Conservation (phyloP, 2,113 vertebrate genomes). For the Eulemur macaco region DNA sequence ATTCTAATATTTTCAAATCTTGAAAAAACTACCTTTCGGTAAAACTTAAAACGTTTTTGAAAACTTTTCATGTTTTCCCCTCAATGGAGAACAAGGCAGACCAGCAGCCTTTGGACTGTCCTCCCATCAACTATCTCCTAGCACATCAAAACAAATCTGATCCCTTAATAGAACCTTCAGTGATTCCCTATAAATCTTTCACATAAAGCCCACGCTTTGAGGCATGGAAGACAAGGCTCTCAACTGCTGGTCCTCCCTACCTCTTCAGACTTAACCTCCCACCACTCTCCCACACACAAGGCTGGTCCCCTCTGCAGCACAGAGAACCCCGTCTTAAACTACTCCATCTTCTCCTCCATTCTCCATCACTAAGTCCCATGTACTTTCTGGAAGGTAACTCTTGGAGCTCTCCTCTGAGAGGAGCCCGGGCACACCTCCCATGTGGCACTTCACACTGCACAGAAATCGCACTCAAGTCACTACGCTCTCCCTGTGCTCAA, state of each 20-base stretch:
- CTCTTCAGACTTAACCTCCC: too few relatives aligned
- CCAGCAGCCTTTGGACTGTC: not conserved
- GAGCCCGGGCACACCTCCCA: not conserved
- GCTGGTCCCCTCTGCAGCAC: not conserved
- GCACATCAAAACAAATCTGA: not conserved
- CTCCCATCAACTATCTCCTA: not conserved
- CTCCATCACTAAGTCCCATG: not conserved
- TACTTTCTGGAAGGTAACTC: not conserved
- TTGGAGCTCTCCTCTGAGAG: not conserved
- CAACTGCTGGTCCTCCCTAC: not conserved
- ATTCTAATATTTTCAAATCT: not conserved
- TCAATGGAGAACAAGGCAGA: not conserved
- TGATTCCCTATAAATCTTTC: not conserved
- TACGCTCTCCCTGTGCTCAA: not conserved
- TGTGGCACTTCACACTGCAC: accelerated
- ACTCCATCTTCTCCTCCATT: not conserved
- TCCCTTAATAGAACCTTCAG: not conserved
- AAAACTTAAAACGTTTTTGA: not conserved
- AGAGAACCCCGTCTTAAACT: not conserved
- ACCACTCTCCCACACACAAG: not conserved
- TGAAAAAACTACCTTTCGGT: not conserved
- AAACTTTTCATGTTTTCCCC: not conserved
- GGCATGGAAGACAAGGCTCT: not conserved
- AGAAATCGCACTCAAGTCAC: not conserved
- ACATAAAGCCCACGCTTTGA: not conserved